Percentiles rank a stretch among this genome's conserved stretches.
These are phyloP conservation scores for Caprella mutica DNA, from an alignment of 2,888 invertebrate species.

Conservation along the genomic window DNA sequence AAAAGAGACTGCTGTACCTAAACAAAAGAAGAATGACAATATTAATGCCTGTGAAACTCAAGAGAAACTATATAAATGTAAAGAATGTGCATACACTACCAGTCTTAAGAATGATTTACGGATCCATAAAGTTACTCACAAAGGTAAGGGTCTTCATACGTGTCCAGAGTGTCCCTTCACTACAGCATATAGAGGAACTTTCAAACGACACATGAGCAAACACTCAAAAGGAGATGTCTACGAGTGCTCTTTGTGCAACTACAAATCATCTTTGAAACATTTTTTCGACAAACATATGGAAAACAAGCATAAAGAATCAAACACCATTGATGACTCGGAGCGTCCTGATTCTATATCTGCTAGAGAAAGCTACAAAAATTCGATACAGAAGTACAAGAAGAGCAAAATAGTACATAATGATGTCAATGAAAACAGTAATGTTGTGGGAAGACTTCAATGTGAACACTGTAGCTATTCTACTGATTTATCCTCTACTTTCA, in stretches of 20 bases:
- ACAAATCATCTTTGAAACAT: slow-evolving; percentile 8
- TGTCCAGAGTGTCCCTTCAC: slow-evolving; percentile 12
- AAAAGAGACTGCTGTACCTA: no score
- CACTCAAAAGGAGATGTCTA: background rate
- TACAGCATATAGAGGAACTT: slow-evolving; percentile 3
- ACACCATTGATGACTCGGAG: background rate
- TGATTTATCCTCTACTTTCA: background rate
- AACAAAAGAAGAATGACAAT: no score
- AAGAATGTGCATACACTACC: background rate
- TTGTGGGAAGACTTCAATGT: background rate
- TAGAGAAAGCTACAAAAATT: background rate
- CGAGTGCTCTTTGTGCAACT: slow-evolving; percentile 3
- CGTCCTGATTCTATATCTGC: background rate
- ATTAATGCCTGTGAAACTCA: no score
- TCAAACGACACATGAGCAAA: slow-evolving; percentile 1
- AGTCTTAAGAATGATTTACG: background rate
- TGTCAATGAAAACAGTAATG: background rate
- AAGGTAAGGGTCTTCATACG: background rate
- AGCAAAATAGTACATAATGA: background rate
- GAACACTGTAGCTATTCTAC: background rate
- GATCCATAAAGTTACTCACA: background rate
- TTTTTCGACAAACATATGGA: slow-evolving; percentile 2
- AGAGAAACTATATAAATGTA: background rate
- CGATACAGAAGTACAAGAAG: background rate
- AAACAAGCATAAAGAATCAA: background rate